phyloP scores from a whole-genome alignment of 2,888 invertebrate genomes.

The Norana najaformis region DNA sequence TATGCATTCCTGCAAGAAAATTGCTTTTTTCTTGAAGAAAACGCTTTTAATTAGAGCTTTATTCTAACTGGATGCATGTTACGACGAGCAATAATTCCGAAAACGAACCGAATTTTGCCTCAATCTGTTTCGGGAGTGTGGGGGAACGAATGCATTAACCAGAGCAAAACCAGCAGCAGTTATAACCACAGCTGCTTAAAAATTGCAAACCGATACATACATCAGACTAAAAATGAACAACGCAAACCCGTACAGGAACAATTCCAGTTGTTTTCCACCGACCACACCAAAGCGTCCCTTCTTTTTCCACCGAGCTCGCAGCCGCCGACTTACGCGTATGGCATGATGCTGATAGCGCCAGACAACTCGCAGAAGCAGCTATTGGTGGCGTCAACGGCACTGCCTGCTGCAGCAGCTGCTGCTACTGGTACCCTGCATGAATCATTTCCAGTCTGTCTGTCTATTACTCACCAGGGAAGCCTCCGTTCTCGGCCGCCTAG shows the following conservation, averaged over 20 bases:
- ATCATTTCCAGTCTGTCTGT: not conserved
- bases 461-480: constrained; percentile 7
- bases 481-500: not conserved
- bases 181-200: not conserved
- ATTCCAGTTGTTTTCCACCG: not conserved
- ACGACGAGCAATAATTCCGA: not conserved
- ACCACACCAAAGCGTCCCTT: not conserved
- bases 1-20: not conserved
- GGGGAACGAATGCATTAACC: not conserved
- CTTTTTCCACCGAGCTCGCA: not conserved
- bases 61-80: not conserved
- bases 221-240: not conserved
- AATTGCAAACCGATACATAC: not conserved
- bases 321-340: not conserved
- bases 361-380: not conserved
- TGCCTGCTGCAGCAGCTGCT: not conserved
- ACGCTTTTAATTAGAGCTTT: not conserved
- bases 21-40: too few species aligned
- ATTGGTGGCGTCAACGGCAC: not conserved
- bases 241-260: not conserved
- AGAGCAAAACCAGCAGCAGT: not conserved
- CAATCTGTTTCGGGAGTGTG: not conserved
- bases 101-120: not conserved
- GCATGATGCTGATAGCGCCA: too few species aligned
- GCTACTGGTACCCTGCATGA: not conserved